phyloP scores from a whole-genome alignment of 2,113 vertebrate genomes.

The Pollimyrus isidori region DNA sequence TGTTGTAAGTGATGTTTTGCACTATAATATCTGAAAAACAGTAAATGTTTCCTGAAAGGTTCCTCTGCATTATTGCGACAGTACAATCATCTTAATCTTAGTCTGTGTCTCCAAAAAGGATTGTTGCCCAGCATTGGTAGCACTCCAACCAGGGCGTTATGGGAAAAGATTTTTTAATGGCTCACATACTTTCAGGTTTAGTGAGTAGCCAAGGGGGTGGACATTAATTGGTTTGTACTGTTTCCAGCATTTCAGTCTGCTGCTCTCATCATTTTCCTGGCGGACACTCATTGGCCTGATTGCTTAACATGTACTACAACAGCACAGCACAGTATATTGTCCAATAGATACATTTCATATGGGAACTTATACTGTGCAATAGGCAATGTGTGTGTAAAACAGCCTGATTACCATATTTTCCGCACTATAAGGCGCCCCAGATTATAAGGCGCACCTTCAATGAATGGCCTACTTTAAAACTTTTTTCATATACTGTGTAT shows the following conservation, averaged over 20 bases:
- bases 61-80: not conserved
- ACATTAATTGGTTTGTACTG: constrained; percentile 40
- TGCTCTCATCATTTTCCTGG: not conserved
- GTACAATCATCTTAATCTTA: not conserved
- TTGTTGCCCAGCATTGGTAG: not conserved
- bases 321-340: not conserved
- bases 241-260: constrained; percentile 25
- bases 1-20: not conserved
- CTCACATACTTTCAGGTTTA: constrained; percentile 34
- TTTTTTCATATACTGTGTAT: too few relatives aligned
- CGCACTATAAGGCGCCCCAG: too few relatives aligned
- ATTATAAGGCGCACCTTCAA: too few relatives aligned
- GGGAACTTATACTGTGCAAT: not conserved
- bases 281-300: not conserved
- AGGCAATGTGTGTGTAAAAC: not conserved
- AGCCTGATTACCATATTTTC: not conserved
- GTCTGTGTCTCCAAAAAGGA: not conserved
- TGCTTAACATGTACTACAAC: not conserved
- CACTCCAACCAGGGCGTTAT: not conserved
- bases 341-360: not conserved
- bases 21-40: not conserved
- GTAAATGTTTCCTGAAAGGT: not conserved
- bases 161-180: not conserved
- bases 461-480: too few relatives aligned
- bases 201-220: constrained; percentile 35